Evolutionary conservation across 1,140 invertebrate genomes (phyloP).

Genomic region (Caerostris darwini): DNA sequence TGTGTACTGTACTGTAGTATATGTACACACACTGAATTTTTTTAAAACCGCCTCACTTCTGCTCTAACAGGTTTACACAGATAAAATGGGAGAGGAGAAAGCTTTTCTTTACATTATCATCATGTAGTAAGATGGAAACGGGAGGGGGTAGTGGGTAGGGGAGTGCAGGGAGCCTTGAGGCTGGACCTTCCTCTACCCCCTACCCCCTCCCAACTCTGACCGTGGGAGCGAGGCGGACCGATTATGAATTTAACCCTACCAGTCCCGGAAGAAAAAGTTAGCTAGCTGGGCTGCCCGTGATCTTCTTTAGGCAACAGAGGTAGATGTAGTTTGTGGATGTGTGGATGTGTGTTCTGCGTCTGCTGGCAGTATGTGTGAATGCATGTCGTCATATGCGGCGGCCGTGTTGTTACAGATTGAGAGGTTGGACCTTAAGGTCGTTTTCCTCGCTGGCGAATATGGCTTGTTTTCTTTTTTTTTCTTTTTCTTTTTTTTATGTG

Average conservation of each 20-base stretch:
- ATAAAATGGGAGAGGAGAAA: conserved; percentile 37
- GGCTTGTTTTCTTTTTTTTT: neutral
- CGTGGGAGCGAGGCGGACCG: conserved; percentile 48
- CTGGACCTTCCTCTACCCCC: neutral
- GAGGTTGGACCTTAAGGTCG: conserved; percentile 7
- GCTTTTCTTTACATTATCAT: conserved; percentile 9
- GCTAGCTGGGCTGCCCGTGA: neutral
- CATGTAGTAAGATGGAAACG: neutral
- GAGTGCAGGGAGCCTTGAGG: neutral
- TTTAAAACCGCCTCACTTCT: neutral
- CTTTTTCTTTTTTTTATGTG: no score
- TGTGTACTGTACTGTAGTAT: neutral
- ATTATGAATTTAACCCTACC: conserved; percentile 50
- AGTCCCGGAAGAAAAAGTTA: conserved; percentile 18
- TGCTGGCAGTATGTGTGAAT: conserved; percentile 19
- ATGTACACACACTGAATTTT: neutral
- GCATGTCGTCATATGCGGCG: conserved; percentile 20
- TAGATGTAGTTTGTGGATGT: conserved; percentile 14
- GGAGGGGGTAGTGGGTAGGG: neutral
- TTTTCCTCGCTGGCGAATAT: conserved; percentile 21
- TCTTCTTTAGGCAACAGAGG: conserved; percentile 19
- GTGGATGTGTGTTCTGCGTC: neutral
- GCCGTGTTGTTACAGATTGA: conserved; percentile 16
- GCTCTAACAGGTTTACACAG: conserved; percentile 33
- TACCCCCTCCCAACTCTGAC: neutral